phyloP scores from a whole-genome alignment of 92 coral and sea anemone species.

The Epizoanthus scotinus region DNA sequence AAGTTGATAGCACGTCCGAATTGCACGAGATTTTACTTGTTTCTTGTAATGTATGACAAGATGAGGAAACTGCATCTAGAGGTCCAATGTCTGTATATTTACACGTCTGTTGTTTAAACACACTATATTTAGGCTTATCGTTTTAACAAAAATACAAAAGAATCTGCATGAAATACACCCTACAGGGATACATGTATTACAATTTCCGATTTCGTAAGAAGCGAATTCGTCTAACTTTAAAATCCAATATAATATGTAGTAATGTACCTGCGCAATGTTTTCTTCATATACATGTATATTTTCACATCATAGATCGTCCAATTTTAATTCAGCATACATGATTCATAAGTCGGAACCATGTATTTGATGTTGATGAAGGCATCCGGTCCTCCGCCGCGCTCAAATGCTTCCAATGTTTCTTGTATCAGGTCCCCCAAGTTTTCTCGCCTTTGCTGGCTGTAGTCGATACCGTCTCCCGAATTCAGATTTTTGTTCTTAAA shows the following conservation, averaged over 20 bases:
- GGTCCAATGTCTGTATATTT: background rate
- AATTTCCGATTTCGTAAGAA: background rate
- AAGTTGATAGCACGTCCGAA: background rate
- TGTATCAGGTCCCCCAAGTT: conserved; percentile 96
- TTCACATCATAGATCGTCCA: background rate
- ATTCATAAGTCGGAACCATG: conserved; percentile 98
- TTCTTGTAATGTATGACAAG: background rate
- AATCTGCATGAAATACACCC: conserved; percentile 5
- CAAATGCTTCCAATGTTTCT: conserved; percentile 93
- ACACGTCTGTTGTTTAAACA: background rate
- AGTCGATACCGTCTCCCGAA: conserved; percentile 98
- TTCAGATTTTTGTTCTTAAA: conserved; percentile 93
- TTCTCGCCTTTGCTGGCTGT: conserved; percentile 98
- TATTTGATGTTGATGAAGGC: conserved; percentile 99
- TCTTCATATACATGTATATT: no score
- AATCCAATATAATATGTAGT: background rate
- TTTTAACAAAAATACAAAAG: background rate
- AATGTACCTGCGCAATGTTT: conserved; percentile 19
- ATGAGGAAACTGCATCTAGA: background rate
- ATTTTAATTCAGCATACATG: conserved; percentile 86
- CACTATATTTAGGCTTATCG: background rate
- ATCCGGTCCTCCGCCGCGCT: conserved; percentile 91
- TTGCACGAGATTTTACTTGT: background rate
- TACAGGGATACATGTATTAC: background rate
- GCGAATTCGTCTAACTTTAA: background rate